Base-by-base conservation (phyloP, 2,888 invertebrate species). In the Leucania comma region DNA sequence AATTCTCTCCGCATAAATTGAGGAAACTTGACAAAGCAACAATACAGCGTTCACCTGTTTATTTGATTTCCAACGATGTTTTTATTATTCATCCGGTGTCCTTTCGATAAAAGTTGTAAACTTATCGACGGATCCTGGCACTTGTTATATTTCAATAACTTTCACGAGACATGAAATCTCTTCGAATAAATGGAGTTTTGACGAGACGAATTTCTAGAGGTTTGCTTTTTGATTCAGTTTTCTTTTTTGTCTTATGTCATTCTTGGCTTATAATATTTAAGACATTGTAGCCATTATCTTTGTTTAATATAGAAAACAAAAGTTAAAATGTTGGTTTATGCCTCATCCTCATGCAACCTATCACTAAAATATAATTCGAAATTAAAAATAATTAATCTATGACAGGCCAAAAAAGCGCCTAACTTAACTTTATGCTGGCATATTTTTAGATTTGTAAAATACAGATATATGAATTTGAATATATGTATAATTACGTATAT, bases 41-140 rank as follows among this genome's bases (percentile, higher is more conserved):
- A 72, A 73, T 73, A 80, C 72, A 82, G 73, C 72, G 69, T 75
- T 84, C 84, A 85, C 80, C 80, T 84, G 79, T 83, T 81, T 78
- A 81, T 82, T 82, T 50, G 61, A 35, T 72, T 72, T 32, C 29
- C 50, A 72, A 80, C 63, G 72, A 72, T 78, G 75, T 81, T 77
- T 86, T 85, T 82, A 84, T 86, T 86, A 88, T 88, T 88, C 85
- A 86, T 83, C 72, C 70, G 67, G 62, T 72, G 85, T 82, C 86
- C 83, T 81, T 81, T 62, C 82, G 80, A 86, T 86, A 86, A 83
- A 82, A 84, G 76, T 82, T 85, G 64, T 50, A 59, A 74, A 83
- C 38, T 81, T 84, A 84, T 81, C 66, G 82, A 14, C 66, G 51
- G 61, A 46, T 53, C 68, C 63, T 51, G 22, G 46, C 69, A 68